Evolutionary conservation across 2,797 vertebrate species (phyloP), one percentile per base, ranked within the genome.

Genomic region (Garrulus glandarius): DNA sequence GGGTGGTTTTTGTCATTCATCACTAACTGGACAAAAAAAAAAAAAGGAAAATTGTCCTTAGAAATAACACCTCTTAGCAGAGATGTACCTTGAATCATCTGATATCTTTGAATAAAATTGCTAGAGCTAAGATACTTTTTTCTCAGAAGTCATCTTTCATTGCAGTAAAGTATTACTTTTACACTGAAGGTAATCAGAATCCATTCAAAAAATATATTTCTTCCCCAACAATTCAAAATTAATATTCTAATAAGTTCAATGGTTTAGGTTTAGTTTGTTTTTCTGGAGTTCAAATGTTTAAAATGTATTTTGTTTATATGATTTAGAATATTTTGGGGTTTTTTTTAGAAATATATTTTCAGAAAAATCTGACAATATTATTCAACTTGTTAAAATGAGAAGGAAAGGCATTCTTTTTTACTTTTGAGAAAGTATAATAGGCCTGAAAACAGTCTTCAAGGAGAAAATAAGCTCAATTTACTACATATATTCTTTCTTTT

Each of bases 291-390:
- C 11, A 61, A 57, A 37, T 37, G 5, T 37, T 56, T 29, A 29
- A 46, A 64, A 30, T n/a, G 32, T 21, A 30, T 14, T 52, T 46
- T 67, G 44, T 75, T 74, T 50, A 11, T 39, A 44, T 32, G 1
- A 49, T 5, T 60, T 65, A 24, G 34, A 26, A 27, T 13, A 0
- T 15, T 84, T 64, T 34, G 2, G 4, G 0, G 0, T 4, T 10
- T 7, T 21, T 63, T 47, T 59, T 30, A 44, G 29, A 64, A 91
- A 46, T 82, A 57, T 5, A 2, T 44, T 59, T 41, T 18, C 10
- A 34, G 47, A 44, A 68, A 81, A 52, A 47, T 20, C 5, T 72
- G 36, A 39, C 6, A 50, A 3, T 29, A 13, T 49, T 21, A 37
- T 57, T 79, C 27, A 57, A 11, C 3, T 3, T 39, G 4, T 64